A percentile compares a stretch with the other conserved stretches of the same genome.
These are phyloP conservation scores for Ganaspis brasiliensis DNA, from an alignment of 2,888 invertebrate genomes.

Conservation along the genomic window DNA sequence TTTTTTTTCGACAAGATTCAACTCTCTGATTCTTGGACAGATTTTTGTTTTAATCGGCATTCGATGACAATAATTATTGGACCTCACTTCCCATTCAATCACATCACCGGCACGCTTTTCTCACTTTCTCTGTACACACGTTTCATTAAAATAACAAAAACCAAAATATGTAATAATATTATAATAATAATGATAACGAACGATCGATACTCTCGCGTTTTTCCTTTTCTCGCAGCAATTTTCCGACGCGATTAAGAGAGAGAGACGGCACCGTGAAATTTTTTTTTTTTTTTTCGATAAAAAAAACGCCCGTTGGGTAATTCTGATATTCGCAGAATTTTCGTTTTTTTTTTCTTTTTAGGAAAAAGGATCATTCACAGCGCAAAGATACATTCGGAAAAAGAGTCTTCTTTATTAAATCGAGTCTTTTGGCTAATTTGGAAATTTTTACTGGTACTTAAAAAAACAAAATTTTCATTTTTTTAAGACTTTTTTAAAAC, in stretches of 20 bases:
- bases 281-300: not conserved
- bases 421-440: no score
- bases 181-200: slow-evolving; percentile 70
- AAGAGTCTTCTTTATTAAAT: not conserved
- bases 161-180: slow-evolving; percentile 67
- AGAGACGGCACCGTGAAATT: slow-evolving; percentile 9
- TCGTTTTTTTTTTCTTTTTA: slow-evolving; percentile 1
- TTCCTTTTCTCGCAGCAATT: slow-evolving; percentile 47
- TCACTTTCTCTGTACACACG: slow-evolving; percentile 61
- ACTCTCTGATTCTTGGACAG: slow-evolving; percentile 16
- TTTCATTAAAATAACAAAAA: slow-evolving; percentile 74
- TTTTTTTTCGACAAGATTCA: not conserved
- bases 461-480: not conserved
- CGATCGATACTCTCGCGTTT: slow-evolving; percentile 61
- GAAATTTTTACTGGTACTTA: not conserved
- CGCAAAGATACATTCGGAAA: slow-evolving; percentile 15
- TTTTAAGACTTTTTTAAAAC: no score
- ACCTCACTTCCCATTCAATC: slow-evolving; percentile 52
- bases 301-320: slow-evolving; percentile 6
- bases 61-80: slow-evolving; percentile 32
- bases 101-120: slow-evolving; percentile 53
- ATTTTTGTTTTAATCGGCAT: not conserved
- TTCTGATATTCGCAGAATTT: slow-evolving; percentile 29
- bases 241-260: slow-evolving; percentile 1
- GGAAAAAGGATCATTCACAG: not conserved